Evolutionary conservation across 2,113 vertebrate genomes (phyloP), one percentile per base, ranked within the genome.

Genomic region (Casuarius casuarius): DNA sequence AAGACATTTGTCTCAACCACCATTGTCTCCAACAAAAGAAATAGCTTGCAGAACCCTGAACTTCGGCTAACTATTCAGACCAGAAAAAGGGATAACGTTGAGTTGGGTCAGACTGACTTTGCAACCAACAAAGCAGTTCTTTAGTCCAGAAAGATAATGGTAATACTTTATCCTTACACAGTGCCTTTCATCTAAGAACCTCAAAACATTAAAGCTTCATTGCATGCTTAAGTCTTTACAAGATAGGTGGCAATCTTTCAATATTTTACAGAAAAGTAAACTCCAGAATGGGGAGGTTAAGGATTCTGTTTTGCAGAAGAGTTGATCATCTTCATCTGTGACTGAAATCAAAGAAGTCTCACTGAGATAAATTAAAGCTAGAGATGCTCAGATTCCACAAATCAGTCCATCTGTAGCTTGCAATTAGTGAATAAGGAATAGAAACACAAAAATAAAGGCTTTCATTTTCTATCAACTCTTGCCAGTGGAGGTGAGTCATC

Each of bases 161-260:
- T 23, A 46, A 76, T 59, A 82, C 12, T 73, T 91, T 49, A 49
- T 51, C 46, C 56, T 88, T 61, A 23, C 72, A 51, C 29, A 56
- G 19, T 48, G 68, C 10, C 26, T 89, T 88, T 76, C 40, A 72
- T 9, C 54, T 52, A 74, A 59, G 40, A 92, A 85, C 9, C 59
- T 61, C 4, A 3, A 71, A 86, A 83, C 58, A 61, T 8, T 74
- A 63, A 85, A 92, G 33, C 56, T 88, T 38, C n/a, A 5, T 5
- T 80, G 51, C 75, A 58, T 40, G 72, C 74, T 56, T 70, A 94
- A 79, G 40, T 44, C 44, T 78, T 82, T 81, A 62, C 3, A 33
- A 97, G 77, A 78, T 77, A 94, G 89, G 75, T 96, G 87, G 77
- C 94, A 94, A 96, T 48, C 91, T 87, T 82, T 87, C 46, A 63